Evolutionary conservation across 2,888 invertebrate genomes (phyloP).

Genomic region (Andrena trimmerana): DNA sequence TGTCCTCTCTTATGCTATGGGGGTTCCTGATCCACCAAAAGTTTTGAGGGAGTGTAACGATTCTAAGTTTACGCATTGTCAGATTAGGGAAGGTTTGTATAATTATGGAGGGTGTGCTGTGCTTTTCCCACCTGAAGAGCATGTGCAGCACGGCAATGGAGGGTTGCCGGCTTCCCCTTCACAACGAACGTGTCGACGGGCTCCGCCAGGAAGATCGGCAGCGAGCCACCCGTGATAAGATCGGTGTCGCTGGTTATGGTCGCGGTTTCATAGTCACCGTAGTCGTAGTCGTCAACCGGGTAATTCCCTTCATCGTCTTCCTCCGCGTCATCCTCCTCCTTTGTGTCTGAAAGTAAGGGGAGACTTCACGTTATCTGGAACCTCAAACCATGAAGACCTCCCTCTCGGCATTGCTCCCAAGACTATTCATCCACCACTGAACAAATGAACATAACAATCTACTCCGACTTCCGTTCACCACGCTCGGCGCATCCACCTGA

Average conservation of each 20-base stretch:
- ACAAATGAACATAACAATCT: neutral
- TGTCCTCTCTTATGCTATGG: too few relatives aligned
- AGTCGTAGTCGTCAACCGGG: constrained; percentile 77
- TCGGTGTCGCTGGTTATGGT: constrained; percentile 77
- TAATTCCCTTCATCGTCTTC: constrained; percentile 78
- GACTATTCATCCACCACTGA: neutral
- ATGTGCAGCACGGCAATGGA: constrained; percentile 94
- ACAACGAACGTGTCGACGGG: constrained; percentile 95
- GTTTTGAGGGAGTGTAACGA: neutral
- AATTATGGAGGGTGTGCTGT: too few relatives aligned
- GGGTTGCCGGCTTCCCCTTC: constrained; percentile 94
- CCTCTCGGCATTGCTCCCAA: neutral
- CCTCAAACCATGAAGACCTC: constrained; percentile 4
- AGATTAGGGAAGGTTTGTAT: neutral
- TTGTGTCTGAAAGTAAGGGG: constrained; percentile 65
- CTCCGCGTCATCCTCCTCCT: constrained; percentile 76
- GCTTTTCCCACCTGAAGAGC: constrained; percentile 88
- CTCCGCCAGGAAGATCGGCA: constrained; percentile 94
- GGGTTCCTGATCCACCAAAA: neutral
- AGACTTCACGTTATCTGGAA: constrained; percentile 8
- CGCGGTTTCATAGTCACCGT: constrained; percentile 75
- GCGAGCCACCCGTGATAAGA: constrained; percentile 87
- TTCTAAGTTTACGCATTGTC: neutral
- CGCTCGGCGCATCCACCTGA: neutral
- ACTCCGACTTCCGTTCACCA: constrained; percentile 8